Base-by-base conservation (phyloP, 92 coral and sea anemone species). In the Bergia sp. region DNA sequence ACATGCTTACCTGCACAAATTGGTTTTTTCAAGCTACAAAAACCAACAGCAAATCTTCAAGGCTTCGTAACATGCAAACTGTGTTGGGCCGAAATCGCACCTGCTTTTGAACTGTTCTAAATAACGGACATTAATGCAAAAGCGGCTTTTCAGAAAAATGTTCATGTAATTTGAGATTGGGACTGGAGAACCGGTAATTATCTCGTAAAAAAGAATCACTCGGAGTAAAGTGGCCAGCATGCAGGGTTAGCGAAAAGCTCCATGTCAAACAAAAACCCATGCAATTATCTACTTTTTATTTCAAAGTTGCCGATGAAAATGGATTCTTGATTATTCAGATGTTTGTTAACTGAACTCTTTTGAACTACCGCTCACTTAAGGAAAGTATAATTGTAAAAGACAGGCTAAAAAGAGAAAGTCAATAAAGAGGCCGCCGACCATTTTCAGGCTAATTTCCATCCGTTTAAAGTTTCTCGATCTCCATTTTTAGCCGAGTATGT, bases 221-320 rank as follows among this genome's bases (percentile, higher is more conserved):
- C 57, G 57, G 71, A 80, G 40, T 42, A 37, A 80, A 55, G 85
- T 38, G 85, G 5, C 71, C 23, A 80, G 39, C 85, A 16, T 80
- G 85, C 72, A 55, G 73, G 49, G 41, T 57, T 38, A 18, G 67
- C 57, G 40, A 80, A 80, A 80, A 50, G 82, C 66, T 8, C 66
- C 82, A 21, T 79, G 82, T 79, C 82, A 79, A 47, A 79, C 55
- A 47, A 79, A 23, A 45, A 45, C 71, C 73, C 36, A 37, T 53
- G 72, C 67, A 80, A 80, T 80, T 80, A 80, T 58, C 47, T 80
- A 40, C 47, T 58, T 80, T 42, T 57, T 4, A 55, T 80, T 80
- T 80, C 72, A 80, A 80, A 80, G 85, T 58, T 80, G 85, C 85
- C 85, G 85, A 80, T 53, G 85, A 57, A 80, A 80, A 80, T 80